phyloP scores from a whole-genome alignment of 1,140 invertebrate genomes.

The Bombus ignitus region DNA sequence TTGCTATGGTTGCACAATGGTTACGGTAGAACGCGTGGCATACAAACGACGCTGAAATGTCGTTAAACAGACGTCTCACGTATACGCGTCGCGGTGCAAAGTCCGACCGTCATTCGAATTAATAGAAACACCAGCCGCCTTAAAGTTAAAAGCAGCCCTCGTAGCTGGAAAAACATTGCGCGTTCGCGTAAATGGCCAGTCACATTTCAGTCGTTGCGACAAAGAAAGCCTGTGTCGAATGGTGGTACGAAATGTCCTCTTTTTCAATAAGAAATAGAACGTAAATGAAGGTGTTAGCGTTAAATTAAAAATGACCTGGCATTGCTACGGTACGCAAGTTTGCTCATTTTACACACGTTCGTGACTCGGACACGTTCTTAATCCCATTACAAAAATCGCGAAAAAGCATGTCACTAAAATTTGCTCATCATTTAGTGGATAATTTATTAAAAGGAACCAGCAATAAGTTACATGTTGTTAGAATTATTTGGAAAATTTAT shows the following conservation, averaged over 20 bases:
- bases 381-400: no score
- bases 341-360: no score
- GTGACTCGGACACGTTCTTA: no score
- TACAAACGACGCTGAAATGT: conserved; percentile 44
- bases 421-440: no score
- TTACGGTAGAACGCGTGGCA: neutral
- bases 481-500: no score
- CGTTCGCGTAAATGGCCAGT: neutral
- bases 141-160: conserved; percentile 40
- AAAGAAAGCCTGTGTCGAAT: neutral
- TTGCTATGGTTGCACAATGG: neutral
- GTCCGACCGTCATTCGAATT: conserved; percentile 60
- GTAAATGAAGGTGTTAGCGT: neutral
- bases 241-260: neutral
- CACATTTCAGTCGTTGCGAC: neutral
- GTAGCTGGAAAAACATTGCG: conserved; percentile 22
- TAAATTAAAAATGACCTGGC: neutral
- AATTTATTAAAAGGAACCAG: no score
- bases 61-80: conserved; percentile 56
- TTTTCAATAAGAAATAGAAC: no score
- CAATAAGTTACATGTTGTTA: no score
- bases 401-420: no score
- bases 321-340: no score
- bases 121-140: conserved; percentile 53
- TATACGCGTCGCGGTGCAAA: conserved; percentile 48